These are phyloP conservation scores for Drosophila serrata DNA, from an alignment of 1,140 invertebrate species.

Conservation along the genomic window DNA sequence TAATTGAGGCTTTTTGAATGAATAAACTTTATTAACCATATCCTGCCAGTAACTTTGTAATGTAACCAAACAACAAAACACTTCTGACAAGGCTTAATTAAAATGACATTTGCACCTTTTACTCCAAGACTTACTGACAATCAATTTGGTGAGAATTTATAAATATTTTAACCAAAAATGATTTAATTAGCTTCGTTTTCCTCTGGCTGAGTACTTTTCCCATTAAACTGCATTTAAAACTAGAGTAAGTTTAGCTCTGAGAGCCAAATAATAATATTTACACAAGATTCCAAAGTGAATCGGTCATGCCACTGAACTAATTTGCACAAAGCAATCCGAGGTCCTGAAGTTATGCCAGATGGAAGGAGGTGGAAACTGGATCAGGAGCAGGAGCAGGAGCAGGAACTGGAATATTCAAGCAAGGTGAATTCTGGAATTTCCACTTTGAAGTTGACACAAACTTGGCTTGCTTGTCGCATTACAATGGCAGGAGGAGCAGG, in stretches of 20 bases:
- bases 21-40: too few relatives aligned
- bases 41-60: too few relatives aligned
- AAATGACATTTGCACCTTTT: too few relatives aligned
- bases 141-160: background rate
- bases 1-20: too few relatives aligned
- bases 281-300: conserved; percentile 25
- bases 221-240: background rate
- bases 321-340: conserved; percentile 51
- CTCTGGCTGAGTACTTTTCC: background rate
- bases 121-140: background rate
- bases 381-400: conserved; percentile 5
- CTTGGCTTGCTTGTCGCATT: conserved; percentile 32
- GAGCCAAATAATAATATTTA: background rate
- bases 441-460: conserved; percentile 52
- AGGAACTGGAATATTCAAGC: conserved; percentile 23
- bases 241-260: background rate
- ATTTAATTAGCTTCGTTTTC: background rate
- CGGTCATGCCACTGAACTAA: conserved; percentile 41
- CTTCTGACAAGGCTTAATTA: too few relatives aligned
- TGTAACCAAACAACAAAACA: too few relatives aligned
- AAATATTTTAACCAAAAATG: background rate
- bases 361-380: conserved; percentile 1
- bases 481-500: conserved; percentile 26
- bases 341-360: conserved; percentile 18
- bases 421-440: conserved; percentile 46